Base-by-base conservation (phyloP, 2,888 invertebrate genomes). In the Protodeltote pygarga region DNA sequence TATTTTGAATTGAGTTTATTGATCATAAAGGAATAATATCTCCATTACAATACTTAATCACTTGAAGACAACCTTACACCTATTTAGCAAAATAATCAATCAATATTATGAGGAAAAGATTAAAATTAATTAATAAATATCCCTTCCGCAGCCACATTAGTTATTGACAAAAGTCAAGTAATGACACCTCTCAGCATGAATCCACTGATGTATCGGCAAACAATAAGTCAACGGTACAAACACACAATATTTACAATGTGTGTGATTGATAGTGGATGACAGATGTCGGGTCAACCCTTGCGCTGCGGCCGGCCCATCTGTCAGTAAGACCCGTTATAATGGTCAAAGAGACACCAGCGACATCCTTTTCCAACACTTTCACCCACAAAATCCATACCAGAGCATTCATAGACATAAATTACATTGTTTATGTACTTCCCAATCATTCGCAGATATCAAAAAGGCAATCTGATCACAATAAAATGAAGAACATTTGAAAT, bases 251-350 rank as follows among this genome's bases (percentile, higher is more conserved):
- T 87, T 87, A 85, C 83, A 73, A 70, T 67, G 60, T 54, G 71
- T 52, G 82, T 90, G 90, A 91, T 91, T 85, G 89, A 91, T 91
- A 79, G 85, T 85, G 72, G 65, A 54, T 75, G 85, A 85, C 90
- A 90, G 89, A 89, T 90, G 88, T 72, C 71, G 75, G 70, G 74
- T 75, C 79, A 89, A 88, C 90, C 89, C 90, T 88, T 87, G 71
- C 83, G 65, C 69, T 49, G 66, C 47, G 49, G 64, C 62, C 45
- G 71, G 74, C 63, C 83, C 89, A 90, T 91, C 89, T 90, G 90
- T 87, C 87, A 73, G 62, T 39, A 44, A 61, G 40, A 67, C 55
- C 63, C 66, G 66, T 58, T 67, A 67, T 58, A 68, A 71, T 79
- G 85, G 83, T 83, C 83, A 86, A 28, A 5, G 60, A 67, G 65